Evolutionary conservation across 1,140 invertebrate genomes (phyloP).

Genomic region (Grapholita molesta): DNA sequence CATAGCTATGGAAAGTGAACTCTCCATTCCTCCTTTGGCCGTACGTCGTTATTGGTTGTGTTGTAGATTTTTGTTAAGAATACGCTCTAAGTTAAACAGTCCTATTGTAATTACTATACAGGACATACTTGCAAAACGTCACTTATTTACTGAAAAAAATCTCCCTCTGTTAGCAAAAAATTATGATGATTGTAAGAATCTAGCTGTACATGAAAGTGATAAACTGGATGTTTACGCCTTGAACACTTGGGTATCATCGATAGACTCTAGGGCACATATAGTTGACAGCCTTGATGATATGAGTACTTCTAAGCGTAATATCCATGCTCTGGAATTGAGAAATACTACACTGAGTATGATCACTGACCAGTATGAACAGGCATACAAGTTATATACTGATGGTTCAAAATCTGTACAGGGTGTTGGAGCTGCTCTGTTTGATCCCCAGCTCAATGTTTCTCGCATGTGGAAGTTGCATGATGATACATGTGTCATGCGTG

Average conservation of each 20-base stretch:
- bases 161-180: no score
- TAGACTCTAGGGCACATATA: no score
- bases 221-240: neutral
- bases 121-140: no score
- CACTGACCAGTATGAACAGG: no score
- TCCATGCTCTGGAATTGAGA: no score
- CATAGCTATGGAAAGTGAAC: constrained; percentile 16
- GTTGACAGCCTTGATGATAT: no score
- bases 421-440: neutral
- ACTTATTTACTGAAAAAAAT: no score
- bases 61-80: neutral
- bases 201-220: neutral
- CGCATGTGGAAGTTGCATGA: neutral
- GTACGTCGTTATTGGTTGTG: neutral
- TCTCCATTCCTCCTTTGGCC: neutral
- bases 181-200: no score
- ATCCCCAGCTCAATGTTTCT: neutral
- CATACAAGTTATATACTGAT: neutral
- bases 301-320: no score
- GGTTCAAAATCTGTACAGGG: neutral
- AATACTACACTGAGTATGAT: no score
- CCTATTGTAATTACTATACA: no score
- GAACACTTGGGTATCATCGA: neutral
- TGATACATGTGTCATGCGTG: neutral
- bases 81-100: neutral